A percentile compares a stretch with the other conserved stretches of the same genome.
Conservation (phyloP, 2,888 invertebrate species). For the Gastracanthus pulcherrimus region DNA sequence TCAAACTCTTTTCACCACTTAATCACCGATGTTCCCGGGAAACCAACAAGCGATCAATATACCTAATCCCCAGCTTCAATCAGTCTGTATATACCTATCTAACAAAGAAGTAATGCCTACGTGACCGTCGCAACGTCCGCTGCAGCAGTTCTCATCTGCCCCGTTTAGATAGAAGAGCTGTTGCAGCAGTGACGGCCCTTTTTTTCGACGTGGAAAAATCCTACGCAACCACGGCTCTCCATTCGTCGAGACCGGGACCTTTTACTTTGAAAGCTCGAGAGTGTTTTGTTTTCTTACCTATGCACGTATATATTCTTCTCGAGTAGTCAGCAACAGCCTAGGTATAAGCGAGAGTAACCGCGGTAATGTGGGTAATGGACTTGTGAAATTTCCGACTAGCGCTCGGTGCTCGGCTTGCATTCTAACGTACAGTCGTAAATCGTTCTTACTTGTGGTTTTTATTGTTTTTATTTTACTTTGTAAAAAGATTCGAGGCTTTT, state of each 20-base stretch:
- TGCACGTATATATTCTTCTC: too few species aligned
- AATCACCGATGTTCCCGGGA: not conserved
- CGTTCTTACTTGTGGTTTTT: too few species aligned
- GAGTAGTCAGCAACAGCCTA: too few species aligned
- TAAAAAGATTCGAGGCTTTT: too few species aligned
- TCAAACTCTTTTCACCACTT: not conserved
- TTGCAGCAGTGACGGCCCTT: not conserved
- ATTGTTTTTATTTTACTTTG: too few species aligned
- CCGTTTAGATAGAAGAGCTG: not conserved
- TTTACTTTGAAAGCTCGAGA: not conserved
- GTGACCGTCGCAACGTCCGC: not conserved
- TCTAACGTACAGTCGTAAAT: too few species aligned
- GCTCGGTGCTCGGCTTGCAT: too few species aligned
- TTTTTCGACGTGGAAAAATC: not conserved
- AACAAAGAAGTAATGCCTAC: not conserved
- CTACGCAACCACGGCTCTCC: not conserved
- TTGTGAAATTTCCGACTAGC: too few species aligned
- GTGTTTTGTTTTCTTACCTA: not conserved
- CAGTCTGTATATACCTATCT: not conserved
- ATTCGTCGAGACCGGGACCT: not conserved
- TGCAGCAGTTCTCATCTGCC: not conserved
- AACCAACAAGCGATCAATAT: not conserved
- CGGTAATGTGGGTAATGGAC: too few species aligned
- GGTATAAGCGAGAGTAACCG: too few species aligned
- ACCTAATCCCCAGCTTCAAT: not conserved